Conservation (phyloP, 2,888 invertebrate species). For the Limnephilus lunatus region DNA sequence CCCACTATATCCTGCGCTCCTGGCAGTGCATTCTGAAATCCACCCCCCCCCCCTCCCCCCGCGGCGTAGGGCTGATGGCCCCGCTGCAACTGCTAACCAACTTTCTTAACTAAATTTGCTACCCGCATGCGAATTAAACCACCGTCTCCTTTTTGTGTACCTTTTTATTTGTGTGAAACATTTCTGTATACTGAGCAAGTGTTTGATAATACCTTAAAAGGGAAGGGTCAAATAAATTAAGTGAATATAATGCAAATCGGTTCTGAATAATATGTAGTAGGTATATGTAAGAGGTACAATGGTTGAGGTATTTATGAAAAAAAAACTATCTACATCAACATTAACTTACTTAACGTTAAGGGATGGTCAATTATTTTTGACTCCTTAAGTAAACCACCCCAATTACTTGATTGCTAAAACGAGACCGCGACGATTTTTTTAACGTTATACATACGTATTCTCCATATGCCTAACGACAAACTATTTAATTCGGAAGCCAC, state of each 20-base stretch:
- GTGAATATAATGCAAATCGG: background rate
- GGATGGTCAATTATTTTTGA: too few relatives aligned
- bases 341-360: background rate
- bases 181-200: background rate
- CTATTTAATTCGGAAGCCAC: too few relatives aligned
- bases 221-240: background rate
- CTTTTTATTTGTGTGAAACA: background rate
- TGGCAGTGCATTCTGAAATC: constrained; percentile 2
- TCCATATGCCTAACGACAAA: too few relatives aligned
- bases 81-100: background rate
- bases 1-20: background rate
- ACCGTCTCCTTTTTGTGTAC: background rate
- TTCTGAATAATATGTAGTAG: background rate
- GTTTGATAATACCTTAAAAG: background rate
- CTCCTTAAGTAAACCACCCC: too few relatives aligned
- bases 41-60: background rate
- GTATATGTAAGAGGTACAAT: too few relatives aligned
- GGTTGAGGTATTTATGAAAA: background rate
- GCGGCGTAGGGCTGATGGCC: background rate
- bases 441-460: too few relatives aligned
- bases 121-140: background rate
- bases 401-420: too few relatives aligned
- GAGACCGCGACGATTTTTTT: too few relatives aligned
- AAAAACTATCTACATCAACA: background rate
- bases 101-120: constrained; percentile 28